Conservation (phyloP, 2,797 vertebrate genomes). For the Gobio occitaniae region DNA sequence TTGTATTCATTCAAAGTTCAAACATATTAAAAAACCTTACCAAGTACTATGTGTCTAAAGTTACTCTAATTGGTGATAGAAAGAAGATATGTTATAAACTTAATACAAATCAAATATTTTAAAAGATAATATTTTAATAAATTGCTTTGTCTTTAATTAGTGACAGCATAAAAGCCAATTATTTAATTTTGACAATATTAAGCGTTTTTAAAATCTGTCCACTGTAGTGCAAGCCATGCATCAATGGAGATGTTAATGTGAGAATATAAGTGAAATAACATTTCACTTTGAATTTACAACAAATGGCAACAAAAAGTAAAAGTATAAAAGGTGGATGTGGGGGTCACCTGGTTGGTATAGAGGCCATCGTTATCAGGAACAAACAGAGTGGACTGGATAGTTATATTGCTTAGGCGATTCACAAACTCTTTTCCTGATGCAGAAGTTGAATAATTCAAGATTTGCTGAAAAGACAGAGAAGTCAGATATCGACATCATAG, state of each 20-base stretch:
- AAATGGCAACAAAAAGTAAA: not conserved
- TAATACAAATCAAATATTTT: not conserved
- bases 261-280: not conserved
- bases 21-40: not conserved
- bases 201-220: not conserved
- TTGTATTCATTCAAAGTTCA: not conserved
- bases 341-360: slow-evolving; percentile 82
- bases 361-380: slow-evolving; percentile 86
- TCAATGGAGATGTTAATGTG: not conserved
- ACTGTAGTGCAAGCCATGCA: not conserved
- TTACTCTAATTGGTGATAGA: not conserved
- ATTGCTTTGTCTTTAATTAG: not conserved
- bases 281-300: not conserved
- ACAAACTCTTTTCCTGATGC: slow-evolving; percentile 81
- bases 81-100: not conserved
- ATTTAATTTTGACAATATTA: not conserved
- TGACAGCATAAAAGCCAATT: not conserved
- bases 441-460: slow-evolving; percentile 84
- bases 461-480: slow-evolving; percentile 76
- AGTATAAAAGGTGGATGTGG: not conserved
- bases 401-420: slow-evolving; percentile 79
- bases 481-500: slow-evolving; percentile 52
- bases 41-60: not conserved
- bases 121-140: not conserved
- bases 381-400: slow-evolving; percentile 84